Base-by-base conservation (phyloP, 2,797 vertebrate genomes). In the Manis crassicaudata region DNA sequence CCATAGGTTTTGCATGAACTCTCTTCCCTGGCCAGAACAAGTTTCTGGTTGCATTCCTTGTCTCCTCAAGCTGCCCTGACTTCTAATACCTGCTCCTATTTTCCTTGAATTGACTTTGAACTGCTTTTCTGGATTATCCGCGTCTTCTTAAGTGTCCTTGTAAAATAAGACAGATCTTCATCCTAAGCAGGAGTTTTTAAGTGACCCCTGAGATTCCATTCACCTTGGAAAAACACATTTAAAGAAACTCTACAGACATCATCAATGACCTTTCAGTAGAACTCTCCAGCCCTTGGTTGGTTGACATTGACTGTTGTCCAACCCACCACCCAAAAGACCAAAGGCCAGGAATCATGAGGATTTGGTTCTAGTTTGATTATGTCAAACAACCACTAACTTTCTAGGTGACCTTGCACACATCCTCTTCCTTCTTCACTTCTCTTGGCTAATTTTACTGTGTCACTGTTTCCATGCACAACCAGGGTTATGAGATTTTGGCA, bases 401-500 rank as follows among this genome's bases (percentile, higher is more conserved):
- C 32, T 16, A 46, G 32, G 43, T 17, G 43, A 32, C 18, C 54
- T 32, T 32, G 18, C 29, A 12, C 3, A 12, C 0, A 20, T 0
- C 10, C 25, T 37, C 72, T 21, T 37, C 46, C 13, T 62, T 43
- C 25, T 54, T n/a, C 75, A 2, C 16, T 8, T 13, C 40, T 11
- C 25, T 6, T 21, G 29, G 21, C 18, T 56, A 25, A 21, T 1
- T 14, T 46, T 13, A 29, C 7, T 32, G 23, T 62, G 52, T 54
- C 32, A 1, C 35, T 8, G 8, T n/a, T 93, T 37, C 8, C 3
- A 21, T 37, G 70, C 63, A 17, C 32, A 27, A 7, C 32, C 54
- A 37, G 7, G 3, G 29, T 37, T n/a, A 20, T 20, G 62, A 35
- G 32, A 40, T 18, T 9, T 0, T 16, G 16, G n/a, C 2, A 2